These are phyloP conservation scores for Dermochelys coriacea DNA, from an alignment of 2,797 vertebrate species.

Conservation along the genomic window DNA sequence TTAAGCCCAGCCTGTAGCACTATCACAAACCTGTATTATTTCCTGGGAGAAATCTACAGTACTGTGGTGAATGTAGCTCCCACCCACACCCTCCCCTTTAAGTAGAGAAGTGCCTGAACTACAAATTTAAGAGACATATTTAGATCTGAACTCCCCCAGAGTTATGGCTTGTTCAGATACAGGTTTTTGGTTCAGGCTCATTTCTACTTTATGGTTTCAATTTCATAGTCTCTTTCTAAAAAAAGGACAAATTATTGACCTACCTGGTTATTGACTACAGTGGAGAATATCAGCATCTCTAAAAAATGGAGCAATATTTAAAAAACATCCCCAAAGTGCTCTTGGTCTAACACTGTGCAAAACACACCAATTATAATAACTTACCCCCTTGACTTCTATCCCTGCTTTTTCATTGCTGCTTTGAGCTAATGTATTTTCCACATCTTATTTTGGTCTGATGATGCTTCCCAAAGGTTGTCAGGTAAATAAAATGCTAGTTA, in stretches of 20 bases:
- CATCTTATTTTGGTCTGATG: neutral
- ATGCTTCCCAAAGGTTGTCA: neutral
- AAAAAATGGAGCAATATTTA: slow-evolving; percentile 44
- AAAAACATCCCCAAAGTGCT: slow-evolving; percentile 37
- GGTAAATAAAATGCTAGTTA: slow-evolving; percentile 13
- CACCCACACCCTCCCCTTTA: neutral
- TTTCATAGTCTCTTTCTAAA: slow-evolving; percentile 23
- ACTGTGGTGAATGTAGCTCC: neutral
- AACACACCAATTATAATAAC: slow-evolving; percentile 5
- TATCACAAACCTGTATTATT: neutral
- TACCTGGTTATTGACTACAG: slow-evolving; percentile 10
- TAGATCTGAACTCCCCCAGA: neutral
- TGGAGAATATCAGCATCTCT: slow-evolving; percentile 24
- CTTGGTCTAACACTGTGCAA: slow-evolving; percentile 17
- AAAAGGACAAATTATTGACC: neutral
- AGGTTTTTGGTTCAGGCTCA: slow-evolving; percentile 7
- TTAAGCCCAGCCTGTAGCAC: neutral
- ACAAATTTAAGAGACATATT: neutral
- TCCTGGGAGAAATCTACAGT: neutral
- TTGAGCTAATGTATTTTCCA: neutral
- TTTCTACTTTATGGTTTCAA: slow-evolving; percentile 25
- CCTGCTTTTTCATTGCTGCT: neutral
- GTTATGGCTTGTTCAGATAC: neutral
- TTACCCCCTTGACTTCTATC: neutral
- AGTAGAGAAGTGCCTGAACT: neutral